These are phyloP conservation scores for Osmerus mordax DNA, from an alignment of 2,113 vertebrate genomes.

Conservation along the genomic window DNA sequence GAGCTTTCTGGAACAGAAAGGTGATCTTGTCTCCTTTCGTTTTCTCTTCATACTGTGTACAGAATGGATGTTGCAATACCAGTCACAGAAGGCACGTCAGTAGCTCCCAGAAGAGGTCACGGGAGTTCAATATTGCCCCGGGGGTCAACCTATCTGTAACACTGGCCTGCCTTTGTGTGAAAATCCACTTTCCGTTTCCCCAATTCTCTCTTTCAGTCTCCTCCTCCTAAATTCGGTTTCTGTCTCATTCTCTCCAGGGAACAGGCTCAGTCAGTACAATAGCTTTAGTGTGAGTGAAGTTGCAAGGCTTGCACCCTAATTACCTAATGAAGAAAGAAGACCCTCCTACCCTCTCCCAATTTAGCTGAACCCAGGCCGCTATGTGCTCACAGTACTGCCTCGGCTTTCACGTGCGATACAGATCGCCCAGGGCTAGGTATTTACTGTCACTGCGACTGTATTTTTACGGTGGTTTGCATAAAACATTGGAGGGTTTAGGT, in stretches of 20 bases:
- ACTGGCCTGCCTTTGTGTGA: neutral
- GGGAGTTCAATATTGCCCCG: neutral
- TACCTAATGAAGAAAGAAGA: constrained; percentile 66
- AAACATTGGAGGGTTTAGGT: too few relatives aligned
- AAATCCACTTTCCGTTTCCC: neutral
- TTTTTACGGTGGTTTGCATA: too few relatives aligned
- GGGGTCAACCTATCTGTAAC: neutral
- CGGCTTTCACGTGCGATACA: too few relatives aligned
- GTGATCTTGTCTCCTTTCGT: neutral
- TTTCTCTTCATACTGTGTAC: neutral
- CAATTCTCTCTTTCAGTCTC: constrained; percentile 11
- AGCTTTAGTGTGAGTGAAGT: constrained; percentile 34
- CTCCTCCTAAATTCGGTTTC: constrained; percentile 14
- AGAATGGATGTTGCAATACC: neutral
- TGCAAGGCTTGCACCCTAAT: constrained; percentile 52
- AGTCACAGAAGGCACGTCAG: too few relatives aligned
- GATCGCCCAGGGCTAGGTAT: too few relatives aligned
- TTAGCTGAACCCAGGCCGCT: constrained; percentile 32
- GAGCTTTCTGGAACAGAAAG: neutral
- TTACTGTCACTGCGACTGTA: too few relatives aligned
- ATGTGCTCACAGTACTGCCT: constrained; percentile 33
- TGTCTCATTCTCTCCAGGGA: constrained; percentile 8
- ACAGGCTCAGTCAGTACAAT: constrained; percentile 7
- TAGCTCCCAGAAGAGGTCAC: neutral
- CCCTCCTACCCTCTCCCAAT: constrained; percentile 19